Base-by-base conservation (phyloP, 1,140 invertebrate species). In the Lepidurus packardi region DNA sequence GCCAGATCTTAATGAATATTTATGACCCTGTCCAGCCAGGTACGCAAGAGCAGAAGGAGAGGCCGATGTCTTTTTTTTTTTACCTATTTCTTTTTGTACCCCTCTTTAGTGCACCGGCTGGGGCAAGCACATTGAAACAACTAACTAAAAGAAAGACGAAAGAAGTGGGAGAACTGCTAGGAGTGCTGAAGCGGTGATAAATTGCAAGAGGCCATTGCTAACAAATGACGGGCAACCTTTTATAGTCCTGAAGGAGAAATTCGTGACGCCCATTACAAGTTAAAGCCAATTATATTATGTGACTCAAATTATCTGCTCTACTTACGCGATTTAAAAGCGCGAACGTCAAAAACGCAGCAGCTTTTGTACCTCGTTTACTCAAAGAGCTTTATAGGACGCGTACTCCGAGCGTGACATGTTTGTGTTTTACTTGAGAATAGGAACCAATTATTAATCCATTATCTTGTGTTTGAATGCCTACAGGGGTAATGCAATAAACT, bases 1-100 rank as follows among this genome's bases (percentile, higher is more conserved):
- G 53, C 53, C 53, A 21, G 53, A 65, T 65, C 53, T 65, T 65
- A 65, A 65, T 65, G 53, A 65, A 65, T 65, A 65, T 65, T 65
- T 65, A 65, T 65, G 53, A 65, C 53, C 53, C 53, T 65, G 53
- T 65, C 53, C 53, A 65, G 53, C 53, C 53, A 65, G 53, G 53
- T 65, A 65, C 13, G 9, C 21, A 65, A 13, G 53, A 7, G 21
- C 16, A 65, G 53, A 65, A 65, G 53, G 53, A 65, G 53, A 65
- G 53, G 53, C 53, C 53, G 53, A 65, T 65, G 53, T 65, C 53
- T 65, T 65, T 65, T 65, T 65, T 65, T 65, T 65, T 65, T 65
- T 65, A 65, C 53, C 21, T n/a, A 1, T 65, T 65, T n/a, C 21
- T 65, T 16, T 65, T 47, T 16, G 21, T 65, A 16, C 16, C 13